Conservation (phyloP, 2,888 invertebrate species). For the Atethmia centrago region DNA sequence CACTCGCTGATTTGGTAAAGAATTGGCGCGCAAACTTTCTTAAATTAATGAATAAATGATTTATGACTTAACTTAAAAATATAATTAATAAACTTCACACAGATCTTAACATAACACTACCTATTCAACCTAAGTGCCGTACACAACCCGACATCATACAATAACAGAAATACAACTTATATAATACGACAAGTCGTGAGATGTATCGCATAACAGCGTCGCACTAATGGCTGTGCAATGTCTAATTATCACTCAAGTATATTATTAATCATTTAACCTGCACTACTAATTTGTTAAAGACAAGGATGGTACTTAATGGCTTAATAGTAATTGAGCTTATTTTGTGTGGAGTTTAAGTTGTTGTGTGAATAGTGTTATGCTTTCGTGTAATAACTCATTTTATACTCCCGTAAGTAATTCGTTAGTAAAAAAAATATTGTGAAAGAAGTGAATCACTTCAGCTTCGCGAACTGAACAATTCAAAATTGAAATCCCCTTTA, state of each 20-base stretch:
- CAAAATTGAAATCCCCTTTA: background rate
- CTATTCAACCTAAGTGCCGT: conserved; percentile 3
- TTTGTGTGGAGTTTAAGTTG: background rate
- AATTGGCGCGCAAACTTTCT: too few species aligned
- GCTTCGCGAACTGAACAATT: background rate
- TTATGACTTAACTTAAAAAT: background rate
- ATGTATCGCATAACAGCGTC: conserved; percentile 37
- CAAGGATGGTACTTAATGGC: background rate
- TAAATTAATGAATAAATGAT: too few species aligned
- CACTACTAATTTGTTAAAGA: background rate
- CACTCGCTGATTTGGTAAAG: too few species aligned
- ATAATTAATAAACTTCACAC: background rate
- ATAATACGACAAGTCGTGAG: conserved; percentile 10
- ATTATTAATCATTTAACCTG: conserved; percentile 24
- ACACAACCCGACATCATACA: conserved; percentile 23
- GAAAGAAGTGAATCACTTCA: background rate
- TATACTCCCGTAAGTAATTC: background rate
- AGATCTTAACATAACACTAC: conserved; percentile 11
- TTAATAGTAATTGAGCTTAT: background rate
- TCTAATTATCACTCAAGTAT: conserved; percentile 50
- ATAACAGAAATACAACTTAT: conserved; percentile 10
- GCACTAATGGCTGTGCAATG: conserved; percentile 48
- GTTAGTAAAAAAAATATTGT: background rate
- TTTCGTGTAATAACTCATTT: background rate
- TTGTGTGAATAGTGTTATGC: background rate